A percentile compares a stretch with the other conserved stretches of the same genome.
Conservation (phyloP, 2,888 invertebrate species). For the Clivina fossor region DNA sequence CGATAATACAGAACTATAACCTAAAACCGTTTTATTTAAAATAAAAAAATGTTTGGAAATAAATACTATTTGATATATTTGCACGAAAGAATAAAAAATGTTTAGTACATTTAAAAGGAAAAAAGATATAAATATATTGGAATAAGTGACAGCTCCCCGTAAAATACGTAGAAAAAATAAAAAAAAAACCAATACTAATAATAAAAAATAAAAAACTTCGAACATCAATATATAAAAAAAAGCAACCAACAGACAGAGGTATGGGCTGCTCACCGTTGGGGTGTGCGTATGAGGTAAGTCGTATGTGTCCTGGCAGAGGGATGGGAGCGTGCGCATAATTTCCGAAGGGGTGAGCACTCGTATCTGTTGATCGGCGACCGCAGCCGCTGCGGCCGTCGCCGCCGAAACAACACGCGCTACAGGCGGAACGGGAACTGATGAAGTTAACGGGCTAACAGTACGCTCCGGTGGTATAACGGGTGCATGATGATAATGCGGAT, state of each 20-base stretch:
- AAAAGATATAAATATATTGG: no score
- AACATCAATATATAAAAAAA: no score
- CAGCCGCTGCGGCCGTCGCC: slow-evolving; percentile 53
- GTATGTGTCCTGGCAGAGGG: slow-evolving; percentile 73
- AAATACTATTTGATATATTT: no score
- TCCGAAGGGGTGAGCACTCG: slow-evolving; percentile 86
- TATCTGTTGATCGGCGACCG: slow-evolving; percentile 74
- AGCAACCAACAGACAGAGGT: no score
- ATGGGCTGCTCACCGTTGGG: slow-evolving; percentile 53
- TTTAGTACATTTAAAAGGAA: no score
- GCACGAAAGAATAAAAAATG: no score
- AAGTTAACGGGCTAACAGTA: slow-evolving; percentile 58
- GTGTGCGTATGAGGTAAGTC: slow-evolving; percentile 57
- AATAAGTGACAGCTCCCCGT: no score
- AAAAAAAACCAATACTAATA: not conserved
- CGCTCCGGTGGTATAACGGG: slow-evolving; percentile 35
- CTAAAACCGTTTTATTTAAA: no score
- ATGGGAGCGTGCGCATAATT: slow-evolving; percentile 88
- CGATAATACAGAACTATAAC: no score
- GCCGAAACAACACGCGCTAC: slow-evolving; percentile 35
- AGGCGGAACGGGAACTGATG: slow-evolving; percentile 22
- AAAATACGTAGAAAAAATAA: not conserved
- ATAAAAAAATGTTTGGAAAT: no score
- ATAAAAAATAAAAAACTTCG: slow-evolving; percentile 9
- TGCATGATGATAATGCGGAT: slow-evolving; percentile 57